Evolutionary conservation across 2,113 vertebrate genomes (phyloP).

Genomic region (Thinocorus orbignyianus): DNA sequence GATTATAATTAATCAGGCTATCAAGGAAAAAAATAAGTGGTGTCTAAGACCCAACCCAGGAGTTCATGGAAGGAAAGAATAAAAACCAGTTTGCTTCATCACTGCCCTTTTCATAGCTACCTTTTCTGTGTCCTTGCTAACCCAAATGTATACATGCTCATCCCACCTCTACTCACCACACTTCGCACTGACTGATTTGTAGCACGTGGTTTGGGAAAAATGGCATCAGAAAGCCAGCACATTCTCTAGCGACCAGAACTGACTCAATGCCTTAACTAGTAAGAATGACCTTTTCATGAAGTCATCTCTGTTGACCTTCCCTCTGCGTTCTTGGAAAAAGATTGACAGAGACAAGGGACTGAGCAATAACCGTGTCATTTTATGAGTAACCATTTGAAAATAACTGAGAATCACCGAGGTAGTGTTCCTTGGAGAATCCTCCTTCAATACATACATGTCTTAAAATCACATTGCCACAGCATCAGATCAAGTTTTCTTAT

Average conservation of each 20-base stretch:
- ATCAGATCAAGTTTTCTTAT: neutral
- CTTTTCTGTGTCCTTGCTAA: neutral
- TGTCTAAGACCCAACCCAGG: neutral
- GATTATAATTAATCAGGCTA: neutral
- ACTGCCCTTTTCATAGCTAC: neutral
- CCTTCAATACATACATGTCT: neutral
- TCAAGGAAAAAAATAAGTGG: accelerated
- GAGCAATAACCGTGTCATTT: neutral
- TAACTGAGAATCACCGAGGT: neutral
- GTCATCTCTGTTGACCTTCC: neutral
- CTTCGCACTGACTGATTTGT: accelerated
- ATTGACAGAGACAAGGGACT: neutral
- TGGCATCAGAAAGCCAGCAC: neutral
- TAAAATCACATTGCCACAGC: neutral
- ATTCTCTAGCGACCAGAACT: neutral
- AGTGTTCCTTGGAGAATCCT: neutral
- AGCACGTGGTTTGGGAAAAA: neutral
- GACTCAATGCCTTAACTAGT: neutral
- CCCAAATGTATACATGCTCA: neutral
- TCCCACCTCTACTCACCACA: accelerated
- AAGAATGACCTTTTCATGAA: neutral
- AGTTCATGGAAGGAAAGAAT: neutral
- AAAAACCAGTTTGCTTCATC: neutral
- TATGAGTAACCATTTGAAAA: neutral
- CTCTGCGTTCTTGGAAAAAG: neutral